Conservation (phyloP, 2,797 vertebrate species). For the Echeneis naucrates region DNA sequence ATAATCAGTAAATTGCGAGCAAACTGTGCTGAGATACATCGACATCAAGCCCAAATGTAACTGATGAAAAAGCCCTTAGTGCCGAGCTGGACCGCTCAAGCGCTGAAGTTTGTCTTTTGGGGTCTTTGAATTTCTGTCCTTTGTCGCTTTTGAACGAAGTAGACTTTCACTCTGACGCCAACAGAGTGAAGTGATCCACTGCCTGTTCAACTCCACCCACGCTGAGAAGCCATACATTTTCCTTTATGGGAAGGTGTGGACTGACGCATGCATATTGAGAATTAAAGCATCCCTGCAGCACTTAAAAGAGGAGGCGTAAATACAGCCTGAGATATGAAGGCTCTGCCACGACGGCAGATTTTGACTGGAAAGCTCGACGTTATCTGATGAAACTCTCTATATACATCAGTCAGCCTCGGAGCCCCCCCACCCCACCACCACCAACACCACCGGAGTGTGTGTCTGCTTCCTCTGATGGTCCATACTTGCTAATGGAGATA, state of each 20-base stretch:
- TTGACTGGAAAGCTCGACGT: constrained; percentile 42
- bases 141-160: constrained; percentile 11
- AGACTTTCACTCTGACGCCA: constrained; percentile 5
- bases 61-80: constrained; percentile 13
- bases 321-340: constrained; percentile 16
- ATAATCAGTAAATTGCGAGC: neutral
- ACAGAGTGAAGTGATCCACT: neutral
- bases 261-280: constrained; percentile 13
- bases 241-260: constrained; percentile 8
- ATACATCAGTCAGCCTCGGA: constrained; percentile 53
- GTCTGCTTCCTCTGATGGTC: constrained; percentile 70
- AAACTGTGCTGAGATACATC: neutral
- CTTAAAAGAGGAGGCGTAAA: neutral
- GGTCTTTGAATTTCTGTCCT: constrained; percentile 7
- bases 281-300: constrained; percentile 7
- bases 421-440: constrained; percentile 47
- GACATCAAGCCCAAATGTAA: neutral
- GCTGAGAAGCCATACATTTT: neutral
- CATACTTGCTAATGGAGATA: constrained; percentile 78
- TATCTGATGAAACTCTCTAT: constrained; percentile 61
- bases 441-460: too few species aligned
- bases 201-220: neutral
- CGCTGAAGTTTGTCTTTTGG: constrained; percentile 19
- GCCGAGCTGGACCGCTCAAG: neutral
- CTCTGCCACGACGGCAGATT: constrained; percentile 17